Evolutionary conservation across 2,888 invertebrate genomes (phyloP).

Genomic region (Drosophila paranaensis): DNA sequence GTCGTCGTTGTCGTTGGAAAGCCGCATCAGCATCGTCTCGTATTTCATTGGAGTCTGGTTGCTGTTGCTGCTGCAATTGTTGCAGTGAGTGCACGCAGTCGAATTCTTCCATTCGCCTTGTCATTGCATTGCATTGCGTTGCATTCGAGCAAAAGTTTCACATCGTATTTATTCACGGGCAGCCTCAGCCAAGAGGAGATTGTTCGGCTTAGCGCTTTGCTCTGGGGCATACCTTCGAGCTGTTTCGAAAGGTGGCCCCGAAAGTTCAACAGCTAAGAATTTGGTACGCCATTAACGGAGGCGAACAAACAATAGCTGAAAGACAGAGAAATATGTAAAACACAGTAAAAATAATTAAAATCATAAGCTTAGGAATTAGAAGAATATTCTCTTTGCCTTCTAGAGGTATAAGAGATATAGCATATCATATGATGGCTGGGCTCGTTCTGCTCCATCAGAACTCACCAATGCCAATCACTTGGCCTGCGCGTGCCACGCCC

Average conservation of each 20-base stretch:
- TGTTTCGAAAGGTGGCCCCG: slow-evolving; percentile 11
- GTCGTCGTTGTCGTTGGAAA: slow-evolving; percentile 58
- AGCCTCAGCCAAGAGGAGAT: slow-evolving; percentile 26
- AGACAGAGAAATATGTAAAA: not conserved
- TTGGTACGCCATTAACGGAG: not conserved
- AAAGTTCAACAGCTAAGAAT: slow-evolving; percentile 26
- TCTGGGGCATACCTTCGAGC: slow-evolving; percentile 5
- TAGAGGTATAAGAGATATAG: too few species aligned
- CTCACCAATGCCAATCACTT: slow-evolving; percentile 1
- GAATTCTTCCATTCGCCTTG: slow-evolving; percentile 64
- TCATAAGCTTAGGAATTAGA: too few species aligned
- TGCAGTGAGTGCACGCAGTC: slow-evolving; percentile 45
- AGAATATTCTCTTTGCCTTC: too few species aligned
- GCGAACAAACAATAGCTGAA: not conserved
- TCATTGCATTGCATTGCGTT: slow-evolving; percentile 44
- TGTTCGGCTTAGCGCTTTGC: slow-evolving; percentile 15
- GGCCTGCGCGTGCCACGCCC: not conserved
- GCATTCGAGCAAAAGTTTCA: slow-evolving; percentile 51
- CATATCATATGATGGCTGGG: not conserved
- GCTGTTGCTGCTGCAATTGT: slow-evolving; percentile 18
- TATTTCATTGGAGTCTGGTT: slow-evolving; percentile 61
- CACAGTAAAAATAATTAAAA: too few species aligned
- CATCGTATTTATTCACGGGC: slow-evolving; percentile 58
- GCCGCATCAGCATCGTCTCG: slow-evolving; percentile 57
- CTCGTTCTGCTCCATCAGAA: slow-evolving; percentile 1